Base-by-base conservation (phyloP, 1,140 invertebrate genomes). In the Mercenaria mercenaria region DNA sequence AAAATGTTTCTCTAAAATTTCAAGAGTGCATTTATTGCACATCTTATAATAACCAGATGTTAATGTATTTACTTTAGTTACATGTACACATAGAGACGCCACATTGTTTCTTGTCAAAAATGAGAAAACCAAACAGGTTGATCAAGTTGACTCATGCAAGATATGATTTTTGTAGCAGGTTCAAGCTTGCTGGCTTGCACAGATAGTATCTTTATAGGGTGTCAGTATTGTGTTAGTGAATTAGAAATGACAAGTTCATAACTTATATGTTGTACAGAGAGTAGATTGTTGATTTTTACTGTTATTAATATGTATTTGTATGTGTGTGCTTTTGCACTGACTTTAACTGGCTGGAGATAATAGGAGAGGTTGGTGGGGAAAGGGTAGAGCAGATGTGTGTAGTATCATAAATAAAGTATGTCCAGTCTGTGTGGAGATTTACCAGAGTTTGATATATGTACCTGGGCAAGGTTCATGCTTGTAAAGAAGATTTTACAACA, bases 91-190 rank as follows among this genome's bases (percentile, higher is more conserved):
- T 20, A 23, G 18, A 32, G 26, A 1, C 8, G 3, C 8, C 6
- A 11, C 32, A 67, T 67, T 67, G 61, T 67, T 67, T 67, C 67
- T 6, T 72, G 67, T 72, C 67, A 72, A 39, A 20, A 13, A 72
- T 39, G 67, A 72, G 23, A 20, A 29, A 72, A 72, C 37, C 29
- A 72, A 67, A 72, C 67, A 72, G 67, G 67, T 72, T 72, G 67
- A 72, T 72, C 1, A 20, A 1, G 18, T 4, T 72, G 34, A 72
- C 34, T 72, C 34, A 72, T 72, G 34, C 15, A 4, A 39, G 67
- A 72, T 23, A 72, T 72, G 67, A 34, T 72, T 72, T 64, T 72
- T 39, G 34, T 39, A 13, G 67, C 29, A 26, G 29, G 67, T 20
- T 37, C 43, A 64, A 15, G 23, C 10, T 26, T 26, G 8, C n/a